Conservation (phyloP, 2,797 vertebrate genomes). For the Helicolenus hilgendorfi region DNA sequence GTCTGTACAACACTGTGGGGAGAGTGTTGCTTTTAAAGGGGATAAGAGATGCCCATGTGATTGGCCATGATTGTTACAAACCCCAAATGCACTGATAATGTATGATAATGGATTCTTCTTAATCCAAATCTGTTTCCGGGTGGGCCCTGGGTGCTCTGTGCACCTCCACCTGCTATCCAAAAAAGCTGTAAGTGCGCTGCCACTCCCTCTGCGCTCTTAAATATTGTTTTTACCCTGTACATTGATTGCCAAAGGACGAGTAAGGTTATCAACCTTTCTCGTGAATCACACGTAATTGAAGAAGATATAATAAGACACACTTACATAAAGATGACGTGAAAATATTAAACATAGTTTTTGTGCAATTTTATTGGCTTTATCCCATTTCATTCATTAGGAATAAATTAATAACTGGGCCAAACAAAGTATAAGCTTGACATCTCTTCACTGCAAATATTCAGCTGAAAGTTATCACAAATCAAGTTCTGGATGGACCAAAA, state of each 20-base stretch:
- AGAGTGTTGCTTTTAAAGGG: slow-evolving; percentile 77
- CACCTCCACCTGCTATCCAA: slow-evolving; percentile 57
- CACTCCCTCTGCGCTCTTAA: slow-evolving; percentile 21
- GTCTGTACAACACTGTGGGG: slow-evolving; percentile 60
- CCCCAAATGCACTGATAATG: slow-evolving; percentile 75
- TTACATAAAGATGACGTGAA: neutral
- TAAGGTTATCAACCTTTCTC: neutral
- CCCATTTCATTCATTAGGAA: slow-evolving; percentile 1
- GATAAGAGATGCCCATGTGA: slow-evolving; percentile 78
- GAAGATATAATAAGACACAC: neutral
- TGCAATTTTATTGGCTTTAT: neutral
- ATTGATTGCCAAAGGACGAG: neutral
- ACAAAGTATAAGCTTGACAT: slow-evolving; percentile 10
- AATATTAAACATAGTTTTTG: neutral
- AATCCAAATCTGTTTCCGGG: slow-evolving; percentile 67
- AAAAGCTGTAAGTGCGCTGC: slow-evolving; percentile 29
- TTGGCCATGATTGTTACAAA: slow-evolving; percentile 65
- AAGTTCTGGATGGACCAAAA: neutral
- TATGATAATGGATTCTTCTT: slow-evolving; percentile 80
- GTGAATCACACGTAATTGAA: neutral
- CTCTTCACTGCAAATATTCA: slow-evolving; percentile 13
- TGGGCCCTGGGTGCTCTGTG: slow-evolving; percentile 54
- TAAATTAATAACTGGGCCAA: slow-evolving; percentile 4
- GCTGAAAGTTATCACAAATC: neutral
- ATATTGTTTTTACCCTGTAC: neutral